Evolutionary conservation across 1,140 invertebrate genomes (phyloP).

Genomic region (Eufriesea mexicana): DNA sequence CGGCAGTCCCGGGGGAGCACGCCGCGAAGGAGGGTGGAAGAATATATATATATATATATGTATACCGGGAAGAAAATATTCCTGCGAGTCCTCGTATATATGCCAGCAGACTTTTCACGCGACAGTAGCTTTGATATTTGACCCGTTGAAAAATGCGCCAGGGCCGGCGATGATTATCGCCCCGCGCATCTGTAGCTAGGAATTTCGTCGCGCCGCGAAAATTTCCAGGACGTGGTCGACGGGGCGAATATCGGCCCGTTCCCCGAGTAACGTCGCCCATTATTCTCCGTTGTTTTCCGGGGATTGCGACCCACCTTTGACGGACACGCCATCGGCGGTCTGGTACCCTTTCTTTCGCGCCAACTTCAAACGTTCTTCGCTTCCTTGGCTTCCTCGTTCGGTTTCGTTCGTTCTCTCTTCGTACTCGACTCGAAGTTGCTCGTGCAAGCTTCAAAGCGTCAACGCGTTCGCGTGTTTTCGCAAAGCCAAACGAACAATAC

Average conservation of each 20-base stretch:
- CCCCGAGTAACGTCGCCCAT: no score
- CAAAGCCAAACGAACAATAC: not conserved
- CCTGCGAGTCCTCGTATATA: slow-evolving; percentile 32
- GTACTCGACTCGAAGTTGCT: no score
- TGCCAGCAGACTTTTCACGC: slow-evolving; percentile 36
- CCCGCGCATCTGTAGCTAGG: not conserved
- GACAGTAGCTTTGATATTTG: slow-evolving; percentile 35
- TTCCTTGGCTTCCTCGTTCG: not conserved
- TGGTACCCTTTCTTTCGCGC: no score
- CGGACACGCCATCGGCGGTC: not conserved
- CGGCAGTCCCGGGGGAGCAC: slow-evolving; percentile 5
- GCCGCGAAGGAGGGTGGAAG: slow-evolving; percentile 17
- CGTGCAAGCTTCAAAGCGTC: not conserved
- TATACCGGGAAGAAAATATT: slow-evolving; percentile 27
- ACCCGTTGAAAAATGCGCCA: slow-evolving; percentile 24
- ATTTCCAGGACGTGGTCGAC: not conserved
- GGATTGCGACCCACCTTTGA: not conserved
- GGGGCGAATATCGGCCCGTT: not conserved
- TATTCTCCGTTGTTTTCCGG: no score
- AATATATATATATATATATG: slow-evolving; percentile 21
- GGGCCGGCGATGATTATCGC: slow-evolving; percentile 4
- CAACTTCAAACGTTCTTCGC: not conserved
- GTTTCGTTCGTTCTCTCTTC: not conserved
- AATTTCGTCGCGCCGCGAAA: not conserved
- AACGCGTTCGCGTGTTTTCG: not conserved